phyloP scores from a whole-genome alignment of 2,113 vertebrate genomes.

The Alethe diademata region DNA sequence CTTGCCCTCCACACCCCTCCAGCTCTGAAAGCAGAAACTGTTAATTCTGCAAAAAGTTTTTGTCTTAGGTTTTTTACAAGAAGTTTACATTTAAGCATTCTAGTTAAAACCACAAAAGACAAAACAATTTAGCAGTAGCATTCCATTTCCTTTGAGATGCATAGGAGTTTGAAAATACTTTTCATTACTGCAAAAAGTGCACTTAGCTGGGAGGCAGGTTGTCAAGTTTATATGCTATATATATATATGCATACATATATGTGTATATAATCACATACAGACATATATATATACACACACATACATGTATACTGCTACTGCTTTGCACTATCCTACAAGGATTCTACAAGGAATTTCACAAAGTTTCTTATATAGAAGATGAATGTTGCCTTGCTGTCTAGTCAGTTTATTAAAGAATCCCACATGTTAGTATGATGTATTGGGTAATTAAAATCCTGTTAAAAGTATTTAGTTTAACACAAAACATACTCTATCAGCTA shows the following conservation, averaged over 20 bases:
- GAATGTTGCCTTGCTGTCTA: not conserved
- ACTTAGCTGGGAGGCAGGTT: not conserved
- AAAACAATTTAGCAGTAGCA: not conserved
- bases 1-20: not conserved
- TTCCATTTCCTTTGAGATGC: not conserved
- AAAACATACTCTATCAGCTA: constrained; percentile 14
- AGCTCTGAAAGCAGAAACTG: not conserved
- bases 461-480: not conserved
- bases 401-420: not conserved
- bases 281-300: not conserved
- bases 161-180: not conserved
- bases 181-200: not conserved
- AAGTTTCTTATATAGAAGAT: not conserved
- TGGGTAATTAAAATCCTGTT: constrained; percentile 15
- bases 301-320: not conserved
- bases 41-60: not conserved
- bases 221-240: not conserved
- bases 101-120: not conserved
- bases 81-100: not conserved
- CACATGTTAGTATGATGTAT: not conserved
- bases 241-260: too few relatives aligned
- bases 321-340: not conserved
- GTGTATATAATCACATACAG: too few relatives aligned
- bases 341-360: not conserved
- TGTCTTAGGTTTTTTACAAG: not conserved